These are phyloP conservation scores for Pygocentrus nattereri DNA, from an alignment of 2,797 vertebrate genomes.

Conservation along the genomic window DNA sequence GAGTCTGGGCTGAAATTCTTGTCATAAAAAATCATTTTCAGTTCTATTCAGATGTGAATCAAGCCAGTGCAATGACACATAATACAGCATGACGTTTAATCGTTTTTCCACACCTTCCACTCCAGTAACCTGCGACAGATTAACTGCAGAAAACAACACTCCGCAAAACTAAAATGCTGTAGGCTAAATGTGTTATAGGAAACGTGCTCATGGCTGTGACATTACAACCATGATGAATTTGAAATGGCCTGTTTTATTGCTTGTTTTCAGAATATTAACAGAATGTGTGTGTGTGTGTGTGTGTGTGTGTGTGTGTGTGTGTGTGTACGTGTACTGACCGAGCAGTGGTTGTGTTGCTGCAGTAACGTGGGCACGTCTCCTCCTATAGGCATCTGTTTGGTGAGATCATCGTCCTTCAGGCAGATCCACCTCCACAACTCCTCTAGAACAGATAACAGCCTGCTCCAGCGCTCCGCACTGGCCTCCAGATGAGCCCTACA, in stretches of 20 bases:
- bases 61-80: too few relatives aligned
- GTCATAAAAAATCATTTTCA: too few relatives aligned
- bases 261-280: background rate
- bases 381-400: conserved; percentile 94
- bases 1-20: too few relatives aligned
- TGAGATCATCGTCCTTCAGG: conserved; percentile 91
- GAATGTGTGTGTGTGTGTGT: too few relatives aligned
- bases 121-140: too few relatives aligned
- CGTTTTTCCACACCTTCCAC: too few relatives aligned
- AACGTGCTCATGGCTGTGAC: background rate
- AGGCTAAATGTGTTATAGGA: too few relatives aligned
- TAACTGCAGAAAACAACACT: too few relatives aligned
- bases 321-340: conserved; percentile 63
- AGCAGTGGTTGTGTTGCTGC: conserved; percentile 92
- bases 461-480: conserved; percentile 94
- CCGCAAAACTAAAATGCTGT: background rate
- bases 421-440: conserved; percentile 96
- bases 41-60: too few relatives aligned
- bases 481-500: conserved; percentile 93
- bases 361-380: conserved; percentile 93
- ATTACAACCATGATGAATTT: background rate
- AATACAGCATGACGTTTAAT: too few relatives aligned
- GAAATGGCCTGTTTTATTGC: background rate
- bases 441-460: conserved; percentile 89
- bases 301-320: conserved; percentile 33